These are phyloP conservation scores for Mimachlamys varia DNA, from an alignment of 2,888 invertebrate genomes.

Conservation along the genomic window DNA sequence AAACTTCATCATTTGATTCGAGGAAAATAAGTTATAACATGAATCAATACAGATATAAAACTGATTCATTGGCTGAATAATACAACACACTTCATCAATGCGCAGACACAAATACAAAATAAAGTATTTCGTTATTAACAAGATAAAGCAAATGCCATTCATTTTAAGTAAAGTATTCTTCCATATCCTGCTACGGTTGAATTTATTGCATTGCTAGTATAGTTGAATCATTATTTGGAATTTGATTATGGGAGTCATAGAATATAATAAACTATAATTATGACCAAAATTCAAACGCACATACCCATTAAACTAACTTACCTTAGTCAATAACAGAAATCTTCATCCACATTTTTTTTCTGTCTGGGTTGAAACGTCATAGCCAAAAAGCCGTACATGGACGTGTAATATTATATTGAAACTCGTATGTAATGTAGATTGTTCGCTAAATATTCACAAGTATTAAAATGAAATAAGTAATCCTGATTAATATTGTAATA, in stretches of 20 bases:
- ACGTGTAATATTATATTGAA: neutral
- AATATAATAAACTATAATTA: neutral
- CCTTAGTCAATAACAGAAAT: neutral
- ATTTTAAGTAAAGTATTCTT: too few relatives aligned
- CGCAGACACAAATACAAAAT: too few relatives aligned
- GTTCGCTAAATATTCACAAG: neutral
- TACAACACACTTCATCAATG: too few relatives aligned
- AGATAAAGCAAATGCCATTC: too few relatives aligned
- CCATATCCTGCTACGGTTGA: too few relatives aligned
- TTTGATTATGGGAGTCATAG: neutral
- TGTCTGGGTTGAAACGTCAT: neutral
- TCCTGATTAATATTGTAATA: conserved; percentile 12
- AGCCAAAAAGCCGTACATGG: neutral
- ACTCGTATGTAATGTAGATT: neutral
- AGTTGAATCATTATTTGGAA: too few relatives aligned
- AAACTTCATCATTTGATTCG: too few relatives aligned
- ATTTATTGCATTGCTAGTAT: too few relatives aligned
- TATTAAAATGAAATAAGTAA: neutral
- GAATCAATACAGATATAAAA: too few relatives aligned
- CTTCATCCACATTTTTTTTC: conserved; percentile 12
- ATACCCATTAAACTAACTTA: neutral
- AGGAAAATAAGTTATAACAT: too few relatives aligned
- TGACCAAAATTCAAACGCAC: neutral
- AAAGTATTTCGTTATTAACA: too few relatives aligned
- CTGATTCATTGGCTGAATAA: too few relatives aligned